A percentile compares a stretch with the other conserved stretches of the same genome.
Evolutionary conservation across 2,113 vertebrate genomes (phyloP).

Genomic region (Oostethus manadensis): DNA sequence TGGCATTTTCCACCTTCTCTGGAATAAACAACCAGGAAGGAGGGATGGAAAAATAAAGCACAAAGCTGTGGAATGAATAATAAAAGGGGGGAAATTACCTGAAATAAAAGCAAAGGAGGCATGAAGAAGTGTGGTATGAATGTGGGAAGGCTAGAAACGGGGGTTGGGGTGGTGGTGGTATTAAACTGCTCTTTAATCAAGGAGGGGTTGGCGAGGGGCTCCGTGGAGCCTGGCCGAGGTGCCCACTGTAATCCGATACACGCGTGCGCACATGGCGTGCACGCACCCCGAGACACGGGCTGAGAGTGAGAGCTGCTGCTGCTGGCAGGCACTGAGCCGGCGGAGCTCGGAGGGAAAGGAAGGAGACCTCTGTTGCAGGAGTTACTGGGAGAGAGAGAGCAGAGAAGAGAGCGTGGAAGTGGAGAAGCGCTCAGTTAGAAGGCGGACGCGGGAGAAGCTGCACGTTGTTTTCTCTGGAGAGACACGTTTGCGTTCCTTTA

Average conservation of each 20-base stretch:
- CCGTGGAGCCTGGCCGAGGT: slow-evolving; percentile 80
- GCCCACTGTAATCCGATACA: slow-evolving; percentile 85
- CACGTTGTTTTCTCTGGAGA: slow-evolving; percentile 4
- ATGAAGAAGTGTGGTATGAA: slow-evolving; percentile 4
- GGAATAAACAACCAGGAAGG: background rate
- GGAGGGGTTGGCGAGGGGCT: slow-evolving; percentile 43
- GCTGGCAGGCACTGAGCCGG: slow-evolving; percentile 46
- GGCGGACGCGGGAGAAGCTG: slow-evolving; percentile 26
- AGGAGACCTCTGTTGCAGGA: background rate
- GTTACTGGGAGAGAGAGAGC: slow-evolving; percentile 3
- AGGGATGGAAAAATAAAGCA: background rate
- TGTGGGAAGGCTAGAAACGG: background rate
- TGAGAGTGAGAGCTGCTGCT: slow-evolving; percentile 44
- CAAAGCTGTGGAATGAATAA: background rate
- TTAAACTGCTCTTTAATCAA: slow-evolving; percentile 78
- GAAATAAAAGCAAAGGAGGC: background rate
- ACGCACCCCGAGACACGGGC: slow-evolving; percentile 37
- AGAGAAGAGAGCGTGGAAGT: slow-evolving; percentile 16
- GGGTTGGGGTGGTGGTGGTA: slow-evolving; percentile 17
- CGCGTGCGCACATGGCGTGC: slow-evolving; percentile 51
- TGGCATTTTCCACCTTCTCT: no score
- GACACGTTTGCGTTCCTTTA: background rate
- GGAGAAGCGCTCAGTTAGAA: slow-evolving; percentile 30
- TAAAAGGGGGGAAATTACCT: background rate
- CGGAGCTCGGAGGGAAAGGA: slow-evolving; percentile 52